These are phyloP conservation scores for Cerceris ruficornis DNA, from an alignment of 2,888 invertebrate genomes.

Conservation along the genomic window DNA sequence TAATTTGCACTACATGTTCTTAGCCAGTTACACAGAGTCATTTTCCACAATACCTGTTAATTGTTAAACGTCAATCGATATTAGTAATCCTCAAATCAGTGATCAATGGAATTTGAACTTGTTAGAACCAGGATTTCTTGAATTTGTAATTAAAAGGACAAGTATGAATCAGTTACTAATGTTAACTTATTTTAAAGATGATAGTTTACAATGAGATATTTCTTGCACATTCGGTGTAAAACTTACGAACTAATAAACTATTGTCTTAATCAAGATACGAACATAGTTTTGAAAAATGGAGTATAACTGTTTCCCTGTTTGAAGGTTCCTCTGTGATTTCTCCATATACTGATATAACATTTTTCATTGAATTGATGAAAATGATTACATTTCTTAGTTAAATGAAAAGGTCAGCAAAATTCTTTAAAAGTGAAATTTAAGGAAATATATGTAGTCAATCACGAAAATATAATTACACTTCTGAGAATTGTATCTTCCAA, in stretches of 20 bases:
- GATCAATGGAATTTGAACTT: constrained; percentile 9
- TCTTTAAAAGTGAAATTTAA: no score
- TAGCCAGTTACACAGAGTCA: constrained; percentile 38
- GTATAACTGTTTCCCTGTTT: background rate
- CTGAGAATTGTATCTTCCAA: background rate
- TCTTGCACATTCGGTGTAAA: constrained; percentile 5
- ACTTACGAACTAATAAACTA: constrained; percentile 26
- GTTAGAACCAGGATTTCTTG: background rate
- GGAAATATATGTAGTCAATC: constrained; percentile 16
- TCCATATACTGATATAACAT: no score
- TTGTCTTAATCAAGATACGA: constrained; percentile 12
- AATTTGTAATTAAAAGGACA: constrained; percentile 3
- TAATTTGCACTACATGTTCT: constrained; percentile 46
- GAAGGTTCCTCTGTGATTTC: no score
- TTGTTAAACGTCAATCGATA: constrained; percentile 21
- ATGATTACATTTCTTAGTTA: constrained; percentile 8
- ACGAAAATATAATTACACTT: constrained; percentile 14
- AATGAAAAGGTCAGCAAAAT: constrained; percentile 4
- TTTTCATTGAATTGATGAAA: no score
- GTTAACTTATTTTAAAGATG: constrained; percentile 32
- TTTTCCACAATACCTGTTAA: constrained; percentile 30
- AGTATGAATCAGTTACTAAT: constrained; percentile 15
- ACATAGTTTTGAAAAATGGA: background rate
- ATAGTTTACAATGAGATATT: constrained; percentile 9
- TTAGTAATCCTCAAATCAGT: background rate